A percentile compares a stretch with the other conserved stretches of the same genome.
Evolutionary conservation across 2,113 vertebrate genomes (phyloP).

Genomic region (Ceratotherium simum): DNA sequence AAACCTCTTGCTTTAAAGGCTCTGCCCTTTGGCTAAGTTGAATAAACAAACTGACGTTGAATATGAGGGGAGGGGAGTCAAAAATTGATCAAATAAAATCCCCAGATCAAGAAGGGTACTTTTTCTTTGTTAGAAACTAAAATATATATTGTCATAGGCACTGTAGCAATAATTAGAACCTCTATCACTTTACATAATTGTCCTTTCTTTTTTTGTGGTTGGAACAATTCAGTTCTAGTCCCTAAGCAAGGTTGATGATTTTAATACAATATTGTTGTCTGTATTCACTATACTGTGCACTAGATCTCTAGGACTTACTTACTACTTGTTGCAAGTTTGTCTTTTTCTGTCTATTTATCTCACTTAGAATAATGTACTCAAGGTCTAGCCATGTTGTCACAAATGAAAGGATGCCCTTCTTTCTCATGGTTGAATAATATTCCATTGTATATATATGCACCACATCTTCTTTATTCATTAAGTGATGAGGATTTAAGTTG

Average conservation of each 20-base stretch:
- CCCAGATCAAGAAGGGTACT: not conserved
- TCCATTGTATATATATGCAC: too few relatives aligned
- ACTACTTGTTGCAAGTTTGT: not conserved
- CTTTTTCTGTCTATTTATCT: not conserved
- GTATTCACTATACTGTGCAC: not conserved
- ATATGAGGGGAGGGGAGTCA: not conserved
- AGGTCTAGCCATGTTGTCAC: not conserved
- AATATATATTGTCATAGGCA: not conserved
- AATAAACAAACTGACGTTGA: not conserved
- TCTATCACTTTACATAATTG: not conserved
- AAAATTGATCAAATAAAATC: slow-evolving; percentile 7
- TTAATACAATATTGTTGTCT: not conserved
- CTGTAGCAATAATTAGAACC: not conserved
- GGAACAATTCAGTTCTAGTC: not conserved
- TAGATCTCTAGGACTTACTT: not conserved
- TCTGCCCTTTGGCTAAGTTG: not conserved
- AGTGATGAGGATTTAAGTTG: not conserved
- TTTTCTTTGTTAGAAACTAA: not conserved
- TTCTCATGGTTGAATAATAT: not conserved
- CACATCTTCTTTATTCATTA: not conserved
- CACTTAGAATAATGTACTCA: not conserved
- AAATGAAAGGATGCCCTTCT: not conserved
- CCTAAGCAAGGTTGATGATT: not conserved
- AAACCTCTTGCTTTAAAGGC: slow-evolving; percentile 32
- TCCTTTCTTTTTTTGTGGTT: not conserved